Base-by-base conservation (phyloP, 2,888 invertebrate species). In the Cataglyphis altisquamis region DNA sequence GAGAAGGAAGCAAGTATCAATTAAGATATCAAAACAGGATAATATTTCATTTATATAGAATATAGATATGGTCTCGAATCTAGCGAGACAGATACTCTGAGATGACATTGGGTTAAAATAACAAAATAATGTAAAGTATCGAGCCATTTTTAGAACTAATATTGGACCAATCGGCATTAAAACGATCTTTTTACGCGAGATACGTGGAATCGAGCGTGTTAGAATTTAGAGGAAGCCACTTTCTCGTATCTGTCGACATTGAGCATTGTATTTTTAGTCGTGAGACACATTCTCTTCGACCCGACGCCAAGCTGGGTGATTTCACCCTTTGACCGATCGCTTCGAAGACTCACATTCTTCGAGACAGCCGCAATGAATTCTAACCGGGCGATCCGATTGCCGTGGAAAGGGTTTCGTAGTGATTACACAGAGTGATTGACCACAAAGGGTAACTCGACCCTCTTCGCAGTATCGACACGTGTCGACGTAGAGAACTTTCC, bases 291-390 rank as follows among this genome's bases (percentile, higher is more conserved):
- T 72, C 45, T 60, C 21, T 21, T n/a, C 18, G 29, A 29, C 15
- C 41, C 57, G 41, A 77, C 12, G 55, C 21, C 32, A 68, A 10
- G 15, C 66, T 64, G 48, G 21, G 29, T 41, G 29, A 60, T 48
- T 48, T 48, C 48, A 48, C 10, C 57, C 41, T 78, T 70, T 12
- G 25, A 5, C 48, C 36, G 57, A 57, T 70, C 41, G n/a, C 67
- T 67, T 77, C 45, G 60, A 72, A 36, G 45, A 72, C 9, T 45
- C 45, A 25, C 36, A 72, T 62, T 72, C 60, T 72, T 80, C 60
- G 72, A 45, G 45, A 80, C 45, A 80, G 36, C n/a, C 72, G 45
- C 72, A 72, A 72, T 80, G 72, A 72, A 72, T 80, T 80, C 72
- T 36, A 18, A 12, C 45, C 32, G 21, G 3, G 25, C 77, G n/a